Base-by-base conservation (phyloP, 2,113 vertebrate species). In the Nothocercus nigrocapillus region DNA sequence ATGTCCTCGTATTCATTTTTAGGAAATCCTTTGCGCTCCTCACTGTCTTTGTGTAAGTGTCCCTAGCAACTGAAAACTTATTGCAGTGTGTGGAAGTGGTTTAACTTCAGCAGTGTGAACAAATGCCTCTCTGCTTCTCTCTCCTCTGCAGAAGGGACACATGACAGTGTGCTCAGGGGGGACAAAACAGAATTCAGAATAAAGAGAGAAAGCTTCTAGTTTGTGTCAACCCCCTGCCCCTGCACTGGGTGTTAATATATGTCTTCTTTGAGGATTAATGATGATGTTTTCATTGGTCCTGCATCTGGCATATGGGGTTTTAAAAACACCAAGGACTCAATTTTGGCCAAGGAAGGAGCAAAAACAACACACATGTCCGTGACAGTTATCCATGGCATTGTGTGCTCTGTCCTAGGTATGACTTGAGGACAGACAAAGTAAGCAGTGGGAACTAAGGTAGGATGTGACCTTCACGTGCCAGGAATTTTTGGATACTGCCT, bases 81-180 rank as follows among this genome's bases (percentile, higher is more conserved):
- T 32, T 77, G 73, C 25, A 22, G 62, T 73, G 64, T 4, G 2
- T 42, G 40, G 44, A 93, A 93, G 58, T 61, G 63, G 7, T 85
- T 89, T 67, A 62, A 83, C 51, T 89, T 90, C 22, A 22, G 62
- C 13, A 28, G 9, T 9, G 24, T 36, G 32, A 78, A 58, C 74
- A 86, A 78, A 83, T 8, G 27, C 2, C 6, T 21, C 28, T 80
- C 0, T 0, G 20, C 44, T 36, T 91, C 25, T 8, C 2, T 32
- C 30, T 30, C 15, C 44, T n/a, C 20, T 2, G 5, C 6, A 32
- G 51, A 36, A 63, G n/a, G n/a, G n/a, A n/a, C n/a, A n/a, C n/a
- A n/a, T n/a, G n/a, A n/a, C n/a, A n/a, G n/a, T 0, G 0, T 45
- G n/a, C 30, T 80, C 7, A 3, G 11, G 25, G 22, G 51, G 54